Percentiles rank a stretch among this genome's conserved stretches.
Conservation (phyloP, 2,888 invertebrate species). For the Andrena chrysosceles region DNA sequence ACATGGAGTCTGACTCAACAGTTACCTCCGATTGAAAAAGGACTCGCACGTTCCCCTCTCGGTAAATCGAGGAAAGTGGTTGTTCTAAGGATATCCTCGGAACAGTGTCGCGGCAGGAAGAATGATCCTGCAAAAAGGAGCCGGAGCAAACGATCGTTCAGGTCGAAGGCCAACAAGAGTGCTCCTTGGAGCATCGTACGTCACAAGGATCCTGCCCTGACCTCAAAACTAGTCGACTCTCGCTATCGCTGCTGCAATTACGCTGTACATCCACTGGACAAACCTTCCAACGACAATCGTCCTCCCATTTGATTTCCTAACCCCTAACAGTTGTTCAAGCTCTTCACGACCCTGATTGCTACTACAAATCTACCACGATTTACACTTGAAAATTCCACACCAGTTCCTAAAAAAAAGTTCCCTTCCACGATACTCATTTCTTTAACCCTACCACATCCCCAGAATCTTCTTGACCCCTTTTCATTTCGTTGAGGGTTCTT, state of each 20-base stretch:
- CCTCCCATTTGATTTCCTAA: background rate
- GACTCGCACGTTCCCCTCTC: background rate
- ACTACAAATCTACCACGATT: too few relatives aligned
- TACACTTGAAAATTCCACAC: too few relatives aligned
- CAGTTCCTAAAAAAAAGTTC: too few relatives aligned
- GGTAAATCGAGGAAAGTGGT: slow-evolving; percentile 42
- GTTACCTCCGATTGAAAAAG: background rate
- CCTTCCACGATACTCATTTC: too few relatives aligned
- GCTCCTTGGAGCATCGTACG: slow-evolving; percentile 71
- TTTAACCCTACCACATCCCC: too few relatives aligned
- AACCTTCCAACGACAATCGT: slow-evolving; percentile 15
- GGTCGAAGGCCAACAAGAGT: slow-evolving; percentile 64
- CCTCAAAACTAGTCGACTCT: slow-evolving; percentile 79
- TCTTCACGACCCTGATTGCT: too few relatives aligned
- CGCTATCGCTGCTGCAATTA: slow-evolving; percentile 71
- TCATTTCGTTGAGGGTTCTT: too few relatives aligned
- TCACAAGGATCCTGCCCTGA: slow-evolving; percentile 81
- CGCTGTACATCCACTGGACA: slow-evolving; percentile 33
- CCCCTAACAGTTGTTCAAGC: background rate
- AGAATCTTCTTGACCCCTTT: too few relatives aligned
- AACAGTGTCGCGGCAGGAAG: slow-evolving; percentile 44
- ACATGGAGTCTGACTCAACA: background rate
- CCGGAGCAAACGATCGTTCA: slow-evolving; percentile 33
- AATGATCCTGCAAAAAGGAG: slow-evolving; percentile 50
- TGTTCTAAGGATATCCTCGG: slow-evolving; percentile 27